Percentiles rank a stretch among this genome's conserved stretches.
Evolutionary conservation across 1,140 invertebrate genomes (phyloP).

Genomic region (Hormaphis cornu): DNA sequence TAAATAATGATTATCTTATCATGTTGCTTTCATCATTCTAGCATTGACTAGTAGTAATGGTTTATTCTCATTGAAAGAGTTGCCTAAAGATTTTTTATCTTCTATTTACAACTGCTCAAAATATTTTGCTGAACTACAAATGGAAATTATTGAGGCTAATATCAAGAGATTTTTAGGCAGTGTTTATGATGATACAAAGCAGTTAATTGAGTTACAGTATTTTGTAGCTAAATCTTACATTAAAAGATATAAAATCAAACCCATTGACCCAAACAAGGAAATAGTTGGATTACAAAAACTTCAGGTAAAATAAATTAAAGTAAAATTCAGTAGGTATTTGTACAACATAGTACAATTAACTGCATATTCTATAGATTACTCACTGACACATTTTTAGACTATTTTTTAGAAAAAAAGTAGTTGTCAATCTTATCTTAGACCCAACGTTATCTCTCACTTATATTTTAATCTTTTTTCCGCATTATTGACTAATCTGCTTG

Average conservation of each 20-base stretch:
- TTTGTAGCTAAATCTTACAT: background rate
- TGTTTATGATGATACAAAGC: background rate
- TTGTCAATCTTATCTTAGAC: too few relatives aligned
- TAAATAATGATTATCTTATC: background rate
- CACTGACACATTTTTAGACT: too few relatives aligned
- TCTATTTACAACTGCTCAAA: slow-evolving; percentile 18
- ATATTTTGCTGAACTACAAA: slow-evolving; percentile 24
- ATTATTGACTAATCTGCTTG: too few relatives aligned
- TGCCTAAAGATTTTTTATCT: slow-evolving; percentile 14
- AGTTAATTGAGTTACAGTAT: background rate
- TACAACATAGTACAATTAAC: too few relatives aligned
- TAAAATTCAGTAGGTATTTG: background rate
- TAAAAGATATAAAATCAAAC: background rate
- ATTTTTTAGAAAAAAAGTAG: too few relatives aligned
- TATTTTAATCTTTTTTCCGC: too few relatives aligned
- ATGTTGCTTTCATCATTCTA: background rate
- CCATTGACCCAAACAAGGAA: background rate
- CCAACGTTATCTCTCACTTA: too few relatives aligned
- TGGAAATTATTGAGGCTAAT: slow-evolving; percentile 8
- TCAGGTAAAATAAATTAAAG: background rate
- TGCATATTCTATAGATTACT: too few relatives aligned
- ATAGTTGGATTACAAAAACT: slow-evolving; percentile 21
- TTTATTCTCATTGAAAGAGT: slow-evolving; percentile 13
- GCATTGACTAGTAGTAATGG: background rate
- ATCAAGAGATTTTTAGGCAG: background rate